phyloP scores from a whole-genome alignment of 2,797 vertebrate species.

The Staurois parvus region DNA sequence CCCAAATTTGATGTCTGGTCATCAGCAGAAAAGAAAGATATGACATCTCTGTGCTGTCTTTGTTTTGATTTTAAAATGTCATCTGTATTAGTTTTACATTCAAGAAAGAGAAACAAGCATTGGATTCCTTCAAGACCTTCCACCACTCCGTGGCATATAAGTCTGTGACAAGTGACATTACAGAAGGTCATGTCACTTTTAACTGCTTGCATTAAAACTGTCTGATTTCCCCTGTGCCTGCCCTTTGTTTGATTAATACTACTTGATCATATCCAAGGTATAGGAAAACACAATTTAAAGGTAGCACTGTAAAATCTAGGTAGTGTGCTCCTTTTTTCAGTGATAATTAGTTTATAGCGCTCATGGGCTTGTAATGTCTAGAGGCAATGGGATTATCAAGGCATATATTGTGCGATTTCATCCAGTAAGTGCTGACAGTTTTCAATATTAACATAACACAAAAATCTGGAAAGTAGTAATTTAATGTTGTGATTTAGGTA shows the following conservation, averaged over 20 bases:
- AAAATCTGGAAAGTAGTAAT: not conserved
- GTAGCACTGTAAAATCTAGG: constrained; percentile 52
- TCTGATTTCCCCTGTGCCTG: constrained; percentile 93
- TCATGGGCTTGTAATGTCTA: not conserved
- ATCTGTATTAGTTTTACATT: constrained; percentile 73
- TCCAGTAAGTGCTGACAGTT: constrained; percentile 36
- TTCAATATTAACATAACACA: constrained; percentile 1
- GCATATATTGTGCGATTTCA: not conserved
- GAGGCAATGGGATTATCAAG: not conserved
- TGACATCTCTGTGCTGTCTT: constrained; percentile 62
- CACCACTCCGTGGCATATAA: constrained; percentile 80
- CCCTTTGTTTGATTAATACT: constrained; percentile 80
- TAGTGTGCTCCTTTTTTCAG: not conserved
- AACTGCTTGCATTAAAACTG: constrained; percentile 94
- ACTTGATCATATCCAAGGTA: constrained; percentile 75
- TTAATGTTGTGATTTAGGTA: too few relatives aligned
- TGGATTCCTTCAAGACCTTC: constrained; percentile 73
- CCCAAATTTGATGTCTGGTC: not conserved
- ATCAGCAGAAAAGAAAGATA: constrained; percentile 43
- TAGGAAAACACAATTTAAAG: constrained; percentile 73
- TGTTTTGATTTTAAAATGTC: constrained; percentile 73
- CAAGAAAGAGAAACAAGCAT: constrained; percentile 70
- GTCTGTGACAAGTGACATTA: constrained; percentile 96
- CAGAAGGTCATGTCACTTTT: constrained; percentile 98
- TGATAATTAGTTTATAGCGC: constrained; percentile 30